Evolutionary conservation across 2,797 vertebrate genomes (phyloP).

Genomic region (Gymnothorax javanicus): DNA sequence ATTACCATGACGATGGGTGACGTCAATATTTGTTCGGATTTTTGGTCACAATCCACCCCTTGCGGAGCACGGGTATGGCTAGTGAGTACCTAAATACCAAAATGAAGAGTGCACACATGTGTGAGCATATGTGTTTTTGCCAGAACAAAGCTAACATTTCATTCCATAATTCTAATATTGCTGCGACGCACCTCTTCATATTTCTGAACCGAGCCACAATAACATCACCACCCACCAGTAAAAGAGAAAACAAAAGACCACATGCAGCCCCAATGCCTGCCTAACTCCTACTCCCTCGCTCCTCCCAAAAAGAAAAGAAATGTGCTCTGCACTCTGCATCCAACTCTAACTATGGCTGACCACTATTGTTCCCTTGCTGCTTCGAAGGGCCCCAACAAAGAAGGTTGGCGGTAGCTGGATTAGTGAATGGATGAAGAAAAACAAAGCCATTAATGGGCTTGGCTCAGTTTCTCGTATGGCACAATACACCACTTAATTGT

Average conservation of each 20-base stretch:
- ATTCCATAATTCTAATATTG: not conserved
- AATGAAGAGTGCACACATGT: no score
- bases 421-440: constrained; percentile 11
- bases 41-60: no score
- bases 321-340: not conserved
- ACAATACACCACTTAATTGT: constrained; percentile 37
- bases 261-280: not conserved
- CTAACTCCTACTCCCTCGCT: not conserved
- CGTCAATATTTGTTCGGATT: no score
- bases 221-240: not conserved
- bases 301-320: not conserved
- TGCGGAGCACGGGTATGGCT: no score
- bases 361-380: constrained; percentile 51
- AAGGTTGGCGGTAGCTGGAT: constrained; percentile 32
- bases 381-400: constrained; percentile 41
- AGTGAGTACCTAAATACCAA: no score
- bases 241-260: not conserved
- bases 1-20: no score
- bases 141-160: not conserved
- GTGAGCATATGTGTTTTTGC: not conserved
- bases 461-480: constrained; percentile 20
- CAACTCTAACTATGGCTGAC: constrained; percentile 46
- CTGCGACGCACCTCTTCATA: not conserved
- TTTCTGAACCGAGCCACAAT: not conserved
- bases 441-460: constrained; percentile 50